Evolutionary conservation across 1,140 invertebrate species (phyloP), one percentile per base, ranked within the genome.

Genomic region (Solenopsis invicta): DNA sequence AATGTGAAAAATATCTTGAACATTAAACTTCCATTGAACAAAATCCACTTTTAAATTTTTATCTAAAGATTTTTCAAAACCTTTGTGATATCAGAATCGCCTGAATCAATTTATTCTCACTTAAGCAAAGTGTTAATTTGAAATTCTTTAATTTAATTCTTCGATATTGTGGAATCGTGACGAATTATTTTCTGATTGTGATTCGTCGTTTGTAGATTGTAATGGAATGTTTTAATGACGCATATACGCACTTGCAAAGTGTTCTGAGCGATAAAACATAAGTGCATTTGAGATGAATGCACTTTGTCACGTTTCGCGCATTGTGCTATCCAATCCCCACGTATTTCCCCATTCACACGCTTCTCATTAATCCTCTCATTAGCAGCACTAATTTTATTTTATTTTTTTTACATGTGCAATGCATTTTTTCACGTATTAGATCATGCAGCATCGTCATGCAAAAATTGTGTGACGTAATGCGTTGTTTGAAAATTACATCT

Each of bases 381-480:
- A 24, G 59, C 34, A 29, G 24, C 13, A 5, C 8, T 21, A 21
- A 2, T 66, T 34, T 29, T 12, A 18, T 29, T 56, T n/a, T 12
- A 4, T 74, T 37, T n/a, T 81, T 45, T 45, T 45, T 29, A 54
- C 24, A 41, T 6, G 9, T 24, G 18, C 50, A 81, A 4, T 24
- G 18, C 50, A 81, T 81, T 81, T 81, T 71, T 10, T 72, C n/a
- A 48, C 29, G 61, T 80, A 59, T 72, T 59, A 59, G 24, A 67
- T 80, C 5, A 80, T 37, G n/a, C 16, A 12, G 45, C 24, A n/a
- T 21, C 0, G 10, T 81, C 41, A 10, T 3, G 1, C 6, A 37
- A 45, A 71, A 21, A 71, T 67, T n/a, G 50, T n/a, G 50, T 4
- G 24, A 50, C 13, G 9, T 8, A 10, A 16, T 59, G 37, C 56